Base-by-base conservation (phyloP, 2,113 vertebrate species). In the Dermatemys mawii region DNA sequence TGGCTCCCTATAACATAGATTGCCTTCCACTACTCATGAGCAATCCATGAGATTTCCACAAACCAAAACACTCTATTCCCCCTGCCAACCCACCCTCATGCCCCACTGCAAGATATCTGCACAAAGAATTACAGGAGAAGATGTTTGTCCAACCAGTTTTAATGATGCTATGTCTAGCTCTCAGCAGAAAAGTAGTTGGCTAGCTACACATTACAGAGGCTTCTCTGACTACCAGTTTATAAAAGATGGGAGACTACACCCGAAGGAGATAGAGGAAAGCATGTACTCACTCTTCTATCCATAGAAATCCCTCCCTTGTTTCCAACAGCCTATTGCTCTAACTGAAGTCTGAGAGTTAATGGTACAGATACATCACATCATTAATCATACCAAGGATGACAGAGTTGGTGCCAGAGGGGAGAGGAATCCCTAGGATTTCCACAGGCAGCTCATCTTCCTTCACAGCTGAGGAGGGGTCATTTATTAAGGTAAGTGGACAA, bases 1-100 rank as follows among this genome's bases (percentile, higher is more conserved):
- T 89, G n/a, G n/a, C 91, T 90, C n/a, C 80, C 87, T n/a, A 57
- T 70, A 79, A 63, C 86, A 67, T 49, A 95, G 93, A 83, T 35
- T 48, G 53, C 76, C 92, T 93, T 81, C 63, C n/a, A 53, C 84
- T 46, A 88, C 79, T 87, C 78, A 82, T 19, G 87, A 84, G 84
- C 67, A 51, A n/a, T 35, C 55, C 17, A 73, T 32, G 49, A 12
- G 12, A 63, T 76, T 67, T 2, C 48, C 75, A 24, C 29, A 70
- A 86, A 12, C n/a, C 13, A 2, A 79, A 87, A 86, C 75, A 17
- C 2, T 38, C 48, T 48, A 44, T 53, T 78, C 35, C 35, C 38
- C 49, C 22, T 50, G 35, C 49, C 60, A 46, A n/a, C 22, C 60
- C 48, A 51, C 24, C 41, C 73, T 44, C 51, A 81, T 29, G 49